Evolutionary conservation across 30 jellyfish, hydroid and myxozoan genomes (phyloP).

Genomic region (Aurelia sp.): DNA sequence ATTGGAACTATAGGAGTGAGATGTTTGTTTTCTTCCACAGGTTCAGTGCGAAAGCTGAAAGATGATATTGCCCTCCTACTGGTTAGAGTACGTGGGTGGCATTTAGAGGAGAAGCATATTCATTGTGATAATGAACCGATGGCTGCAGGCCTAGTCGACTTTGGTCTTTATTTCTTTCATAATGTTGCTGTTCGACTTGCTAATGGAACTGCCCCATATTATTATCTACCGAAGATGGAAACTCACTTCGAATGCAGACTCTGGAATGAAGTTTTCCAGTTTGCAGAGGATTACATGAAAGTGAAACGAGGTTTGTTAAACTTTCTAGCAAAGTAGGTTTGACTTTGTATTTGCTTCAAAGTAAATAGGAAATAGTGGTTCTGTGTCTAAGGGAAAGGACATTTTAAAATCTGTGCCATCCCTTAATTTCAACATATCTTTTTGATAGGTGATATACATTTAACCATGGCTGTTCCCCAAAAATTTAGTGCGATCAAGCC

Average conservation of each 20-base stretch:
- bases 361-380: too few species aligned
- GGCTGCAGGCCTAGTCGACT: conserved; percentile 93
- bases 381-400: too few species aligned
- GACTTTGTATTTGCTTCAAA: too few species aligned
- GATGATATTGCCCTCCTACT: conserved; percentile 81
- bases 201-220: conserved; percentile 83
- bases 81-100: conserved; percentile 99
- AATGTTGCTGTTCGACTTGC: conserved; percentile 73
- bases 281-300: conserved; percentile 82
- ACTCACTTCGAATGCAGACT: conserved; percentile 82
- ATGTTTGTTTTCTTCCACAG: conserved; percentile 16
- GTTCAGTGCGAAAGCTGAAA: conserved; percentile 83
- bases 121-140: conserved; percentile 74
- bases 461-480: too few species aligned
- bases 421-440: too few species aligned
- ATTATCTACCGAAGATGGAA: conserved; percentile 93
- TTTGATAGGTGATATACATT: too few species aligned
- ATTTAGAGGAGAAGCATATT: conserved; percentile 90
- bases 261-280: conserved; percentile 93
- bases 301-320: conserved; percentile 62
- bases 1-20: too few species aligned
- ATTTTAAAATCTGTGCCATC: too few species aligned
- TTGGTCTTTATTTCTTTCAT: conserved; percentile 86
- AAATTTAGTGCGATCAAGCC: too few species aligned
- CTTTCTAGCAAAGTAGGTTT: too few species aligned